These are phyloP conservation scores for Hypotaenidia philippensis DNA, from an alignment of 2,797 vertebrate genomes.

Conservation along the genomic window DNA sequence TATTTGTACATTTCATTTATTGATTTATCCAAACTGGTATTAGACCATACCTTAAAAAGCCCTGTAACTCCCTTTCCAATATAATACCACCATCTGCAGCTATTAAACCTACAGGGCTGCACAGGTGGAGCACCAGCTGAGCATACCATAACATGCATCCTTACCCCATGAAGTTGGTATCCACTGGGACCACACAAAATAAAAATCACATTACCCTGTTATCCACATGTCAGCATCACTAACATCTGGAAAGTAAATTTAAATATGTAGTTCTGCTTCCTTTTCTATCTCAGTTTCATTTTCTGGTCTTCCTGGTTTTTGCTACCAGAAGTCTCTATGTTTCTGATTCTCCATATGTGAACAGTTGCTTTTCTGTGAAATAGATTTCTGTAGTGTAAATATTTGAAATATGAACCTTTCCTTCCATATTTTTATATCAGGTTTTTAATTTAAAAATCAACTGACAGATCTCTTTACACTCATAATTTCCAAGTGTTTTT, in stretches of 20 bases:
- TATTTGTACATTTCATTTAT: neutral
- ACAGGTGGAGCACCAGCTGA: neutral
- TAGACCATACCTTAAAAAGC: neutral
- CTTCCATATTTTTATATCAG: neutral
- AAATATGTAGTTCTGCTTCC: neutral
- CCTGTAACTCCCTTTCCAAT: fast-evolving
- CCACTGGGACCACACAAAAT: neutral
- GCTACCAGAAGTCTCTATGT: neutral
- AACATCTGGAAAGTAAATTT: neutral
- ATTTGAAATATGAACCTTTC: neutral
- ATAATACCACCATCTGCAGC: neutral
- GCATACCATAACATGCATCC: neutral
- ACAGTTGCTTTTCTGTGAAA: neutral
- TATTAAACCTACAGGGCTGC: neutral
- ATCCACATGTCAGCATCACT: neutral
- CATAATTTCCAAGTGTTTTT: neutral
- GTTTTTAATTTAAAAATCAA: conserved; percentile 3
- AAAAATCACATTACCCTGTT: neutral
- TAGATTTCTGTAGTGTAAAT: neutral
- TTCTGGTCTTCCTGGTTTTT: neutral
- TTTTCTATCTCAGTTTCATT: neutral
- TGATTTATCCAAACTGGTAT: neutral
- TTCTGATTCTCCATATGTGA: neutral
- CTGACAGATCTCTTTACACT: neutral
- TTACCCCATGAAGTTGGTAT: neutral